Percentiles rank a stretch among this genome's conserved stretches.
Conservation (phyloP, 2,113 vertebrate species). For the Dromiciops gliroides region DNA sequence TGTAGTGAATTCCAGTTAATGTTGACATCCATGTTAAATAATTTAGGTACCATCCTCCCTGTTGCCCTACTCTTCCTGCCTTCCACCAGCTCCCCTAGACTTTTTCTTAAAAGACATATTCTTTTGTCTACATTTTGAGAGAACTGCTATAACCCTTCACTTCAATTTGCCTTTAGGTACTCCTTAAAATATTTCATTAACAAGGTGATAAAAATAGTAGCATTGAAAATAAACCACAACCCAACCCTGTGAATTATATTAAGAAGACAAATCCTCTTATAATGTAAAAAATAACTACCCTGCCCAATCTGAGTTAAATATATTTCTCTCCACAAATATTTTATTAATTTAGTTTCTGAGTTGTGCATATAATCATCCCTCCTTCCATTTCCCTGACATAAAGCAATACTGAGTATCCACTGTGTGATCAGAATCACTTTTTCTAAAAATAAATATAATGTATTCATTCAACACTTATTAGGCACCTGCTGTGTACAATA, state of each 20-base stretch:
- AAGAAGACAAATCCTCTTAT: not conserved
- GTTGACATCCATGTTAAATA: not conserved
- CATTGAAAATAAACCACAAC: not conserved
- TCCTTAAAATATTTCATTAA: constrained; percentile 66
- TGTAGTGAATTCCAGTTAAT: constrained; percentile 6
- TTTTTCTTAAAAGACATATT: not conserved
- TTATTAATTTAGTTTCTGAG: not conserved
- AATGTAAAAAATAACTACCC: not conserved
- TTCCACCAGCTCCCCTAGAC: not conserved
- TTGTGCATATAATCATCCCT: not conserved
- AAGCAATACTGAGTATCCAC: not conserved
- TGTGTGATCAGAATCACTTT: not conserved
- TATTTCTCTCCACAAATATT: not conserved
- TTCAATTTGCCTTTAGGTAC: constrained; percentile 43
- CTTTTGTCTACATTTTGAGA: constrained; percentile 38
- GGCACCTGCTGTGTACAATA: not conserved
- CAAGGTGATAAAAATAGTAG: constrained; percentile 40
- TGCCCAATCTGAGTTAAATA: not conserved
- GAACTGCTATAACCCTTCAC: constrained; percentile 34
- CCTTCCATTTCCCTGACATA: not conserved
- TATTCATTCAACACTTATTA: not conserved
- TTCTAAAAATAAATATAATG: not conserved
- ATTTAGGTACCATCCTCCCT: not conserved
- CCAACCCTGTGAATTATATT: not conserved
- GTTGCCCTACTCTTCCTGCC: not conserved